Evolutionary conservation across 2,797 vertebrate genomes (phyloP), one percentile per base, ranked within the genome.

Genomic region (Ibycter americanus): DNA sequence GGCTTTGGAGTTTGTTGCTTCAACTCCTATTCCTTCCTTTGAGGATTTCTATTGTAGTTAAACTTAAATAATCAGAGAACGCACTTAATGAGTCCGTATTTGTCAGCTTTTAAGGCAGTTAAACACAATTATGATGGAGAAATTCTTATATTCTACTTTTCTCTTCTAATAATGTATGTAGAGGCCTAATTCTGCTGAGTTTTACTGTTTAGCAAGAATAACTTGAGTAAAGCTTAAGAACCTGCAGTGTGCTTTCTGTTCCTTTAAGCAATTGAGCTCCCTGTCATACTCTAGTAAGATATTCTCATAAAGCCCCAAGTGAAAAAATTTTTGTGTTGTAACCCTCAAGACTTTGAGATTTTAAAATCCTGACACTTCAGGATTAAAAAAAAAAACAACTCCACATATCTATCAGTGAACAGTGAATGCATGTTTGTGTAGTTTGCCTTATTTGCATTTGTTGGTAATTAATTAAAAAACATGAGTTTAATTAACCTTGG

Each of bases 391-490:
- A 52, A 31, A 18, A 1, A 0, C 6, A 21, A 3, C 15, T 6
- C 31, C 61, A 61, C 10, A 0, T 65, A 96, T 89, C 91, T 97
- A 63, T 83, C 87, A 67, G 87, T 67, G 49, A 94, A 96, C 0
- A 51, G 87, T 88, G 72, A 89, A 95, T 94, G 89, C 52, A 21
- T 80, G 81, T 88, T 97, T 97, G 73, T 95, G 72, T 83, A 90
- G 62, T 91, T 94, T 93, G 52, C 88, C 77, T 96, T 78, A 94
- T 97, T 97, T 97, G 96, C 92, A 96, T 97, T 96, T 92, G 72
- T 92, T 95, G 86, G 89, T 98, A 97, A 97, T 97, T 97, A 95
- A 96, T 97, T 96, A 85, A 94, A 92, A 94, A 79, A 58, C 90
- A 96, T 93, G 93, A 89, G 87, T 95, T 96, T 97, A 97, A 97